Percentiles rank a stretch among this genome's conserved stretches.
Conservation (phyloP, 2,888 invertebrate genomes). For the Megastigmus dorsalis region DNA sequence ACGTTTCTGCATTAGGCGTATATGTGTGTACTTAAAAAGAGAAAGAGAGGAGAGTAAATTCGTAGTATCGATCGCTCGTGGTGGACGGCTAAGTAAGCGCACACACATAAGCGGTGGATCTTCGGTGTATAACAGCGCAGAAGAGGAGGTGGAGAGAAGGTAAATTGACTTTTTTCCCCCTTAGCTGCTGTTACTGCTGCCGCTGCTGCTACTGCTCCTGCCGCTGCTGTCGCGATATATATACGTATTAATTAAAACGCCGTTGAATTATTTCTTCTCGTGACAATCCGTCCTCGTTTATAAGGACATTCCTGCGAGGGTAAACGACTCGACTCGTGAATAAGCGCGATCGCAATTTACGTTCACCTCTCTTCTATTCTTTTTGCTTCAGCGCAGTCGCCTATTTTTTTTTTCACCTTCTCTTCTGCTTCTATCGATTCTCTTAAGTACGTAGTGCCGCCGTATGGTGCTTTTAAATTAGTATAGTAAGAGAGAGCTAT, state of each 20-base stretch:
- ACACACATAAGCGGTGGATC: too few relatives aligned
- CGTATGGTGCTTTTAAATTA: slow-evolving; percentile 28
- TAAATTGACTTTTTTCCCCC: slow-evolving; percentile 26
- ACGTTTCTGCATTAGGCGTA: background rate
- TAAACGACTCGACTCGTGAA: slow-evolving; percentile 42
- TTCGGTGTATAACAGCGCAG: background rate
- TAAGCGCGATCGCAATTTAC: slow-evolving; percentile 49
- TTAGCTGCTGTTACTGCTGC: too few relatives aligned
- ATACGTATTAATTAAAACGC: slow-evolving; percentile 52
- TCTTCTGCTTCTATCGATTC: background rate
- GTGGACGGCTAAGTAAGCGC: too few relatives aligned
- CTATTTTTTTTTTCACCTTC: background rate
- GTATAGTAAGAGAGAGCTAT: slow-evolving; percentile 35
- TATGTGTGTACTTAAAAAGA: background rate
- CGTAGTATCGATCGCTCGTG: slow-evolving; percentile 4
- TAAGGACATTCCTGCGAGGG: slow-evolving; percentile 37
- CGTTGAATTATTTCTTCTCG: slow-evolving; percentile 50
- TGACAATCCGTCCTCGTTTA: slow-evolving; percentile 52
- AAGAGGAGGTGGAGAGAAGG: background rate
- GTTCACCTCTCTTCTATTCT: background rate
- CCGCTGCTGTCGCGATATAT: background rate
- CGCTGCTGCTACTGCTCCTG: too few relatives aligned
- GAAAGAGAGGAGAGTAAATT: background rate
- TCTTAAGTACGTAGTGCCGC: too few relatives aligned
- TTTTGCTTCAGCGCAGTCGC: background rate